Evolutionary conservation across 2,797 vertebrate genomes (phyloP).

Genomic region (Myotis daubentonii): DNA sequence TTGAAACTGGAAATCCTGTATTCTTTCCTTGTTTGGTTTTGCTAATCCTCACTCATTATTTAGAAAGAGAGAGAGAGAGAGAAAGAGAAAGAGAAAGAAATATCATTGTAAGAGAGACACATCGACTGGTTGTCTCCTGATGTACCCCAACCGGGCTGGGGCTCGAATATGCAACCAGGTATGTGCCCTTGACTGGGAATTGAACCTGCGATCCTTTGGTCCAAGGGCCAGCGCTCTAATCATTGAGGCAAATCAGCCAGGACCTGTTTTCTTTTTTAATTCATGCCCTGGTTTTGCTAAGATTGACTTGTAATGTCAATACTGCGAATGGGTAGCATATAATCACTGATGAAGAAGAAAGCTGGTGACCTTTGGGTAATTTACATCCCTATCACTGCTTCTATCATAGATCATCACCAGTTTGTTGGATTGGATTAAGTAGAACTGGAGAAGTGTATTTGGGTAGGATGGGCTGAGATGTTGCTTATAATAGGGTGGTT

Average conservation of each 20-base stretch:
- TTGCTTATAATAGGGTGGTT: not conserved
- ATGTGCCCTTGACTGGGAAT: not conserved
- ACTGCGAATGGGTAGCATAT: not conserved
- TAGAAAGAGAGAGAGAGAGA: too few relatives aligned
- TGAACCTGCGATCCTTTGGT: not conserved
- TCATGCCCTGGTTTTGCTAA: not conserved
- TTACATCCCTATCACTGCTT: not conserved
- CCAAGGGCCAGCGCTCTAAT: not conserved
- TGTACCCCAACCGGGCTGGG: too few relatives aligned
- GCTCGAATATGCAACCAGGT: not conserved
- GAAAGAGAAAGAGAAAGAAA: not conserved
- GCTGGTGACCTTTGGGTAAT: not conserved
- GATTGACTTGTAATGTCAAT: not conserved
- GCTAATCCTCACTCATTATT: not conserved
- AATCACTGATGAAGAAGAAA: slow-evolving; percentile 9
- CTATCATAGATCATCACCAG: too few relatives aligned
- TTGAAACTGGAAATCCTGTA: not conserved
- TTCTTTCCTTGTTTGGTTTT: not conserved
- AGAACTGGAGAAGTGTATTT: not conserved
- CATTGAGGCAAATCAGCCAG: not conserved
- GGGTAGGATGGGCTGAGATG: not conserved
- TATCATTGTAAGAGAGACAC: not conserved
- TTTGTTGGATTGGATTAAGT: not conserved
- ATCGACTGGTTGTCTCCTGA: not conserved
- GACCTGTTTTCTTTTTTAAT: not conserved